Evolutionary conservation across 2,888 invertebrate genomes (phyloP).

Genomic region (Cacoxenus indagator): DNA sequence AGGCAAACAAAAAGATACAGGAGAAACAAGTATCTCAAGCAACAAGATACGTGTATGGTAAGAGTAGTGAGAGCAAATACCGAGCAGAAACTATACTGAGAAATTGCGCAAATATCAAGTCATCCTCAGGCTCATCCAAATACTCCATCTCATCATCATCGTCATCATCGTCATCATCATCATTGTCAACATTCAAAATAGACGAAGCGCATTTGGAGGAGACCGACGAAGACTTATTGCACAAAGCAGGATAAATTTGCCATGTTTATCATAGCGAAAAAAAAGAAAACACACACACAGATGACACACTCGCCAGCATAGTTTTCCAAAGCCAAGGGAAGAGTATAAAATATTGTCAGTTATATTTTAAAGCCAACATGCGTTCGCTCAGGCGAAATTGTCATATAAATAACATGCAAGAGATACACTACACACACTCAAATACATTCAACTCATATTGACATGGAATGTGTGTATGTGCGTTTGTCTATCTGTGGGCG

Average conservation of each 20-base stretch:
- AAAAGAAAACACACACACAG: neutral
- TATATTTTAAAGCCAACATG: constrained; percentile 59
- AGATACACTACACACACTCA: neutral
- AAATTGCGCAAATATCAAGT: constrained; percentile 55
- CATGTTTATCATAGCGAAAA: constrained; percentile 58
- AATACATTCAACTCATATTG: neutral
- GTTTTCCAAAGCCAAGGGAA: neutral
- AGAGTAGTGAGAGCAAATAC: constrained; percentile 51
- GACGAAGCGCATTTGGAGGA: neutral
- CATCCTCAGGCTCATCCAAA: neutral
- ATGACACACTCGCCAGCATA: neutral
- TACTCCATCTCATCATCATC: constrained; percentile 36
- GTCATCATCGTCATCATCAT: constrained; percentile 27
- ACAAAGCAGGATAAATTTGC: constrained; percentile 63
- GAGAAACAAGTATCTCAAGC: constrained; percentile 36
- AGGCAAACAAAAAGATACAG: constrained; percentile 20
- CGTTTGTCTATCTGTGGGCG: constrained; percentile 39
- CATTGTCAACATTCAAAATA: neutral
- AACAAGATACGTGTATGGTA: constrained; percentile 20
- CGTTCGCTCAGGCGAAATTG: constrained; percentile 62
- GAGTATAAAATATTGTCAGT: constrained; percentile 60
- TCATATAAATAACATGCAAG: constrained; percentile 59
- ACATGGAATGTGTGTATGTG: constrained; percentile 29
- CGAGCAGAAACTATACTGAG: constrained; percentile 46
- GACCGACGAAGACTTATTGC: constrained; percentile 53